Base-by-base conservation (phyloP, 2,888 invertebrate genomes). In the Diaphora mendica region DNA sequence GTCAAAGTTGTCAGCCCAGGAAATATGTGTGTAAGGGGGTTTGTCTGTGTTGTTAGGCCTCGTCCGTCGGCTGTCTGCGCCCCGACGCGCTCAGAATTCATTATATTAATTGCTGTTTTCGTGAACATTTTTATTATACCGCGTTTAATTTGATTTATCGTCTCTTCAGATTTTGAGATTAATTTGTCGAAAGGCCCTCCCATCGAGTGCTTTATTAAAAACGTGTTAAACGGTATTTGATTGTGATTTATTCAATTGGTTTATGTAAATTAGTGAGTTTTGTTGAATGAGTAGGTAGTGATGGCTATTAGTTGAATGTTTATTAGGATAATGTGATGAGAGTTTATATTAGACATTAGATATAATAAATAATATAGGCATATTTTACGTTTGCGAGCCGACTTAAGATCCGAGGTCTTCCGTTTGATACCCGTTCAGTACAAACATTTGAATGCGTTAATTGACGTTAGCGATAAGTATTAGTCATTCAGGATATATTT, bases 1-100 rank as follows among this genome's bases (percentile, higher is more conserved):
- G 95, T 94, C 95, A 84, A 84, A 83, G 83, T 84, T 94, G 91
- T 90, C 89, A 90, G 91, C 88, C 82, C 80, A 86, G 82, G 86
- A 87, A 23, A 88, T 91, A 89, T 90, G 85, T 91, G 88, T 88
- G 90, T 87, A 90, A 88, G 89, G 91, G 81, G 90, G 90, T 88
- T 86, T 89, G 90, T 76, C 77, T 76, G 68, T 51, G 67, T 67
- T 73, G 73, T 68, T 59, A 67, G 74, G 70, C 73, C 77, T 72
- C 71, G 70, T 66, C 72, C 42, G 62, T 30, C 62, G 42, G 30
- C 39, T 62, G 85, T 85, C 87, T 86, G 77, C 75, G 65, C 71
- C 73, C 79, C 85, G 65, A 79, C 77, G 85, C 84, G 81, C 73
- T 70, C 68, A 75, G 85, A 87, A 89, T 88, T 83, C 79, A 80